Evolutionary conservation across 2,888 invertebrate genomes (phyloP).

Genomic region (Elmis aenea): DNA sequence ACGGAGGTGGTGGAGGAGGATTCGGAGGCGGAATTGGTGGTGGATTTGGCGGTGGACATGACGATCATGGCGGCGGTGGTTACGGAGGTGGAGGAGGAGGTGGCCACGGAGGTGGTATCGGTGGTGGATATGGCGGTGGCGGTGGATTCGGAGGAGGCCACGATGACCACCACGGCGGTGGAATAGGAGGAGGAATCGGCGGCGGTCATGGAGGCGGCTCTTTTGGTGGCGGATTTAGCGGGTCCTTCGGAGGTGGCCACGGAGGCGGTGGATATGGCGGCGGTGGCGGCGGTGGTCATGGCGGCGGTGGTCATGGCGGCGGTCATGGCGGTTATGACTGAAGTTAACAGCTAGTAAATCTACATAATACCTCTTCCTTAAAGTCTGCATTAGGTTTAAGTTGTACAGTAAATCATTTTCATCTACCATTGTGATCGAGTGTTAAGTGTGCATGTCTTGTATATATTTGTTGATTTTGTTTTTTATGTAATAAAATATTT

Average conservation of each 20-base stretch:
- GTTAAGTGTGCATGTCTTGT: slow-evolving; percentile 25
- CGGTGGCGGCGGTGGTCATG: slow-evolving; percentile 8
- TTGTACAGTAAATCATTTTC: slow-evolving; percentile 4
- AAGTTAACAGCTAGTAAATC: too few species aligned
- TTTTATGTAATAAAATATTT: too few species aligned
- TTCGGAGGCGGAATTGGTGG: slow-evolving; percentile 11
- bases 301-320: slow-evolving; percentile 11
- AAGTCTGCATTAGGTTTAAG: slow-evolving; percentile 4
- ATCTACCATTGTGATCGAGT: slow-evolving; percentile 22
- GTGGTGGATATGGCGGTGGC: slow-evolving; percentile 28
- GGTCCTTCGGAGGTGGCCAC: slow-evolving; percentile 9
- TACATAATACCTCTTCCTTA: slow-evolving; percentile 2
- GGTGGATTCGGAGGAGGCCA: slow-evolving; percentile 46
- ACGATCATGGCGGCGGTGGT: slow-evolving; percentile 37
- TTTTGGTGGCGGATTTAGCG: slow-evolving; percentile 6
- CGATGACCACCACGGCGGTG: slow-evolving; percentile 17
- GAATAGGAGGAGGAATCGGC: slow-evolving; percentile 12
- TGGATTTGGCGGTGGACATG: slow-evolving; percentile 34
- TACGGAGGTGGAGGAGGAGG: slow-evolving; percentile 13
- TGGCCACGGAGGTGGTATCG: slow-evolving; percentile 12
- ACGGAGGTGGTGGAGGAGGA: slow-evolving; percentile 24
- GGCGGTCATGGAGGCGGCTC: slow-evolving; percentile 12
- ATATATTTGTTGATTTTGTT: slow-evolving; percentile 27
- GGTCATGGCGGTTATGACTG: slow-evolving; percentile 18
- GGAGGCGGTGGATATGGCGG: slow-evolving; percentile 13